These are phyloP conservation scores for Eulemur rufifrons DNA, from an alignment of 2,113 vertebrate genomes.

Conservation along the genomic window DNA sequence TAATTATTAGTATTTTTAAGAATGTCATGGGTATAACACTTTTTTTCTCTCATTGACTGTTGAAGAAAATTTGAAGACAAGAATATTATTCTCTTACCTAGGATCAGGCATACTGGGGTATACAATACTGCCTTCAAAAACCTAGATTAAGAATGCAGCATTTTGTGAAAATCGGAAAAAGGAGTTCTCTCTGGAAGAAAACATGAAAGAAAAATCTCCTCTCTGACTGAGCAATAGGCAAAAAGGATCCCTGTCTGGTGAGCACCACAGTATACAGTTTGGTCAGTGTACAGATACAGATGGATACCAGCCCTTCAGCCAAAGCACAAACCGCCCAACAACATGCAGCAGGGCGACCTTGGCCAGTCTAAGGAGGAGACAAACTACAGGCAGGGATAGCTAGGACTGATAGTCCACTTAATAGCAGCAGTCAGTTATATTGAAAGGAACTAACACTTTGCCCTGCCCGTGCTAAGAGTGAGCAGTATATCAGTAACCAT, in stretches of 20 bases:
- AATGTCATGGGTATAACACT: background rate
- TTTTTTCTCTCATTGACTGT: background rate
- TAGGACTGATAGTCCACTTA: background rate
- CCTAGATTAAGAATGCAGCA: background rate
- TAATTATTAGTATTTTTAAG: background rate
- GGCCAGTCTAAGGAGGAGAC: background rate
- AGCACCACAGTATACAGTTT: background rate
- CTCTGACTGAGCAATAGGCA: background rate
- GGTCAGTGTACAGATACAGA: background rate
- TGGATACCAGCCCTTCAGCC: background rate
- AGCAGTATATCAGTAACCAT: background rate
- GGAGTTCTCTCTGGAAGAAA: background rate
- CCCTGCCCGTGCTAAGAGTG: background rate
- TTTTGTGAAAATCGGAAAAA: background rate
- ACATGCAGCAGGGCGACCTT: accelerated
- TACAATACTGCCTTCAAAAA: background rate
- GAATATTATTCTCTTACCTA: background rate
- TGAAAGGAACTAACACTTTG: background rate
- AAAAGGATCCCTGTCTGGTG: background rate
- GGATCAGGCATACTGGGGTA: background rate
- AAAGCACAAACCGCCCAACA: background rate
- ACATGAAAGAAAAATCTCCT: background rate
- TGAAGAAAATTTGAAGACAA: background rate
- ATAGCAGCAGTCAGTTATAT: background rate
- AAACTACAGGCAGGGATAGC: background rate